phyloP scores from a whole-genome alignment of 2,888 invertebrate genomes.

The Eilema depressum region DNA sequence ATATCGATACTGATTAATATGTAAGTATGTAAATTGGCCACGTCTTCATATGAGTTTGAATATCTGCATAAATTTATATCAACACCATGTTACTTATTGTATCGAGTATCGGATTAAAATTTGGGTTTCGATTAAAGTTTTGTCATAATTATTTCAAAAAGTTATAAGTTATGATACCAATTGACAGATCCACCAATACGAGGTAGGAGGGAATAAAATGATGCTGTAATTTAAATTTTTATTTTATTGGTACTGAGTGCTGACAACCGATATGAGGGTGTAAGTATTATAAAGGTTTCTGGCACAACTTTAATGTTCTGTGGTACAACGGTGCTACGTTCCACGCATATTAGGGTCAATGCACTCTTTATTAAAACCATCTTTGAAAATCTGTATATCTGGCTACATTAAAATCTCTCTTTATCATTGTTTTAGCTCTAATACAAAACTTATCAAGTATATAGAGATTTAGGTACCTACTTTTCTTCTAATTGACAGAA shows the following conservation, averaged over 20 bases:
- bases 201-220: slow-evolving; percentile 35
- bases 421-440: background rate
- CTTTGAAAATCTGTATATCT: slow-evolving; percentile 10
- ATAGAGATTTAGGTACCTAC: no score
- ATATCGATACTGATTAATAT: slow-evolving; percentile 49
- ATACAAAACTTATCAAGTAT: no score
- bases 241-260: slow-evolving; percentile 34
- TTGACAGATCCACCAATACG: slow-evolving; percentile 36
- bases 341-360: slow-evolving; percentile 53
- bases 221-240: slow-evolving; percentile 41
- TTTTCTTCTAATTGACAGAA: no score
- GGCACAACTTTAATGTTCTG: background rate
- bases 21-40: slow-evolving; percentile 53
- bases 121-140: slow-evolving; percentile 42
- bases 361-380: slow-evolving; percentile 49
- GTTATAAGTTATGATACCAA: slow-evolving; percentile 41
- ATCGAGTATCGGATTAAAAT: slow-evolving; percentile 44
- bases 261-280: slow-evolving; percentile 35
- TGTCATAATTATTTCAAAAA: slow-evolving; percentile 50
- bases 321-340: slow-evolving; percentile 17
- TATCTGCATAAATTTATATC: slow-evolving; percentile 55
- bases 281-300: slow-evolving; percentile 36
- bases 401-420: background rate
- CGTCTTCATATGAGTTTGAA: slow-evolving; percentile 53
- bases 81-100: slow-evolving; percentile 48